phyloP scores from a whole-genome alignment of 2,113 vertebrate genomes.

The Austrofundulus limnaeus region DNA sequence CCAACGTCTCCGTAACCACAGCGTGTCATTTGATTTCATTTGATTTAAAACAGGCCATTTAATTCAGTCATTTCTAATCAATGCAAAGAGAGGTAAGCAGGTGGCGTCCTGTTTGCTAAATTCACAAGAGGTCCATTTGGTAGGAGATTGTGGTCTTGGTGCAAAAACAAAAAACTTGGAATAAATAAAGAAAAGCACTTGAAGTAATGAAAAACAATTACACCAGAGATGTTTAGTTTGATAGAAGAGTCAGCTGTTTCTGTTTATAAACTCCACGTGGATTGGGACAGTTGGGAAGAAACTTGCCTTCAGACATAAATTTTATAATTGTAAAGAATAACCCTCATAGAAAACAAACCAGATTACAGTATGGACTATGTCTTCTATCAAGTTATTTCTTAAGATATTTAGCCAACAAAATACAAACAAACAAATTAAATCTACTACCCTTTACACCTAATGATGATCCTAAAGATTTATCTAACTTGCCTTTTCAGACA shows the following conservation, averaged over 20 bases:
- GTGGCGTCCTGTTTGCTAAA: constrained; percentile 56
- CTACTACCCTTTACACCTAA: background rate
- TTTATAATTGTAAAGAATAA: no score
- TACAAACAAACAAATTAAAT: background rate
- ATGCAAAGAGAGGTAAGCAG: constrained; percentile 63
- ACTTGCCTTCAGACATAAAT: background rate
- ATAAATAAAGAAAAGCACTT: constrained; percentile 57
- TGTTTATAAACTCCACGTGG: background rate
- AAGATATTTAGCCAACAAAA: background rate
- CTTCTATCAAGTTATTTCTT: no score
- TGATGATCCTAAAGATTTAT: background rate
- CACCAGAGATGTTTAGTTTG: constrained; percentile 19
- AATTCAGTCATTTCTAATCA: constrained; percentile 72
- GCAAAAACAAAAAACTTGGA: constrained; percentile 60
- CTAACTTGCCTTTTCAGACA: background rate
- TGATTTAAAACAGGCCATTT: constrained; percentile 66
- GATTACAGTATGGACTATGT: no score
- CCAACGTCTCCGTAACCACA: constrained; percentile 42
- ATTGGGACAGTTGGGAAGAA: background rate
- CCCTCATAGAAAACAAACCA: no score
- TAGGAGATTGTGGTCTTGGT: constrained; percentile 38
- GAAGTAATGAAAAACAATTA: constrained; percentile 50
- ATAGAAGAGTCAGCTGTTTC: constrained; percentile 9
- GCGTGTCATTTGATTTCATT: constrained; percentile 74
- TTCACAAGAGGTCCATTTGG: constrained; percentile 48